Evolutionary conservation across 2,888 invertebrate genomes (phyloP), one percentile per base, ranked within the genome.

Genomic region (Griposia aprilina): DNA sequence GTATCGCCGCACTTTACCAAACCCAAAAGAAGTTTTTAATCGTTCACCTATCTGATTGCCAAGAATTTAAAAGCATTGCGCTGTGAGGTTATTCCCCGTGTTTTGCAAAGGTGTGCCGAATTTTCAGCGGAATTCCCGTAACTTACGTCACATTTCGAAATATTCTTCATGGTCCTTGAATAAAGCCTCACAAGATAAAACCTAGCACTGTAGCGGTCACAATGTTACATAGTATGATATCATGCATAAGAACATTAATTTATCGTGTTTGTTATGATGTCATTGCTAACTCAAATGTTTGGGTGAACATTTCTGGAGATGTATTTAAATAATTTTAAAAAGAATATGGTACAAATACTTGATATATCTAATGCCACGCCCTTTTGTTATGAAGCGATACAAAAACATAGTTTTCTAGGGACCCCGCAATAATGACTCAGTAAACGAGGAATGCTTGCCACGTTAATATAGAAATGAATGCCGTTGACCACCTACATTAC

Each of bases 211-310:
- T 76, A 78, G 78, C 79, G 74, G 83, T 76, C 82, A 67, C 74
- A 86, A 78, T 88, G 88, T 90, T 89, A 88, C 88, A 88, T 85
- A 78, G 87, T 86, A 90, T 92, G 92, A 92, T 92, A 90, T 92
- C 92, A 92, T 91, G 82, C 83, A 78, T 71, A 70, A 86, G 81
- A 80, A 83, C 89, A 89, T 90, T 90, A 81, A 92, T 90, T 90
- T 89, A 91, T 89, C 89, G 87, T 87, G 88, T 90, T 90, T 86
- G 82, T 76, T 88, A 91, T 92, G 92, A 92, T 90, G 92, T 92
- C 92, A 92, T 91, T 81, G 81, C 87, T 89, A 90, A 89, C 88
- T 87, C 78, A 84, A 79, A 83, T 81, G 72, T 80, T 85, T 68
- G 75, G 78, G 84, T 76, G 66, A 77, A 36, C 55, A 69, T 76